These are phyloP conservation scores for Notodonta dromedarius DNA, from an alignment of 2,888 invertebrate genomes.

Conservation along the genomic window DNA sequence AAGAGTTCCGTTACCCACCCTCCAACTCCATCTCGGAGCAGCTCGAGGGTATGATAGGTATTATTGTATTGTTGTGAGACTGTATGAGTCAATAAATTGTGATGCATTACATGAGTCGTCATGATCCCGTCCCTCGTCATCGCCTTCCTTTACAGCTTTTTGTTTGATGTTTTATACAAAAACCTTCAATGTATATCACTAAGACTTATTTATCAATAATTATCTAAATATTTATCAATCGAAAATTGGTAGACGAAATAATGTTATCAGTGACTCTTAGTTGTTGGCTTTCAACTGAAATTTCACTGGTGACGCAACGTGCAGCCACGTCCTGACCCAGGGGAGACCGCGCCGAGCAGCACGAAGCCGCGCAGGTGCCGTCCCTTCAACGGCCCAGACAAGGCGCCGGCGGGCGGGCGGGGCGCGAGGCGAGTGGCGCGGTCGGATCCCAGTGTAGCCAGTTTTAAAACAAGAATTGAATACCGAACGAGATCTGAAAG, in stretches of 20 bases:
- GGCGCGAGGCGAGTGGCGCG: slow-evolving; percentile 24
- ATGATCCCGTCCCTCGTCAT: not conserved
- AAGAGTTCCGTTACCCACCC: too few species aligned
- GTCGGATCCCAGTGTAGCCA: slow-evolving; percentile 27
- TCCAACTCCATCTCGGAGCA: not conserved
- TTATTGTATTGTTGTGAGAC: too few species aligned
- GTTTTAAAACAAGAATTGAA: slow-evolving; percentile 58
- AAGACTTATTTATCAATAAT: too few species aligned
- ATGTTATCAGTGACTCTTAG: too few species aligned
- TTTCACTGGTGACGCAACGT: not conserved
- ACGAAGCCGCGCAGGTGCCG: too few species aligned
- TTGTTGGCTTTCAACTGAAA: too few species aligned
- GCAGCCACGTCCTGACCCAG: too few species aligned
- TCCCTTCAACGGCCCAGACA: not conserved
- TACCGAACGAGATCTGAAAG: slow-evolving; percentile 61
- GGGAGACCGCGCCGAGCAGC: too few species aligned
- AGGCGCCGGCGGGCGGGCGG: slow-evolving; percentile 15
- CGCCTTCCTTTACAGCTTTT: not conserved
- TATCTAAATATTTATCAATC: too few species aligned
- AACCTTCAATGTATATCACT: too few species aligned
- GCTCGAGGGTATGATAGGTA: slow-evolving; percentile 2
- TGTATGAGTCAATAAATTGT: slow-evolving; percentile 7
- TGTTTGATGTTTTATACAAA: not conserved
- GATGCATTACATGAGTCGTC: slow-evolving; percentile 12
- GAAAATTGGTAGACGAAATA: too few species aligned